Evolutionary conservation across 1,140 invertebrate genomes (phyloP).

Genomic region (Musca vetustissima): DNA sequence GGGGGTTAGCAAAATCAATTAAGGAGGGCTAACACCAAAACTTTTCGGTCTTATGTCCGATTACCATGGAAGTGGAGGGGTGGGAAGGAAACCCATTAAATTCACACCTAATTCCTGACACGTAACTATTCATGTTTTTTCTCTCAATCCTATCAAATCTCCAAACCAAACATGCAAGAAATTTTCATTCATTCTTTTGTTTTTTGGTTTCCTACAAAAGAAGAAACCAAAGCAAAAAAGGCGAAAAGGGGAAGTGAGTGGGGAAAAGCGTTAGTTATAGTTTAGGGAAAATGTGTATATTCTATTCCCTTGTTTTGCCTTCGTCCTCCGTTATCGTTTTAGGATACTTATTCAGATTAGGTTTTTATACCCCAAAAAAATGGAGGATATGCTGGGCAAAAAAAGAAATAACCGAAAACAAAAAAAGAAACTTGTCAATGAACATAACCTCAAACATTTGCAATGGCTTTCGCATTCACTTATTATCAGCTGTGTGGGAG

Average conservation of each 20-base stretch:
- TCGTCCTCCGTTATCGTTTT: not conserved
- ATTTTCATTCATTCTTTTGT: not conserved
- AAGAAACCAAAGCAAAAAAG: not conserved
- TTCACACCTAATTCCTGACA: slow-evolving; percentile 32
- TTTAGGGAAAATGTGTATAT: too few species aligned
- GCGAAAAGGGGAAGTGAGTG: too few species aligned
- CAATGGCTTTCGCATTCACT: slow-evolving; percentile 14
- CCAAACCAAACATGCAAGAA: too few species aligned
- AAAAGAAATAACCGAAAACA: not conserved
- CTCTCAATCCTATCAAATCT: too few species aligned
- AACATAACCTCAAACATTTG: slow-evolving; percentile 18
- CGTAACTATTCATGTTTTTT: not conserved
- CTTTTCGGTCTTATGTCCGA: too few species aligned
- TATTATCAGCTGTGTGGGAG: not conserved
- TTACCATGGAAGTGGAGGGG: too few species aligned
- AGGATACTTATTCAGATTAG: slow-evolving; percentile 10
- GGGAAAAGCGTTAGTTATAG: too few species aligned
- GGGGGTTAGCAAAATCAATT: too few species aligned
- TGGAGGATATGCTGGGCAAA: not conserved
- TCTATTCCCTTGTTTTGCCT: not conserved
- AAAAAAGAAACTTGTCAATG: slow-evolving; percentile 11
- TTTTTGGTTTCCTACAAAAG: slow-evolving; percentile 4
- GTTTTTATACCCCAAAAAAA: not conserved
- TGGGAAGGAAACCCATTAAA: slow-evolving; percentile 32
- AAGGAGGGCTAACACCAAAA: too few species aligned